Evolutionary conservation across 2,888 invertebrate species (phyloP).

Genomic region (Leptopterna dolabrata): DNA sequence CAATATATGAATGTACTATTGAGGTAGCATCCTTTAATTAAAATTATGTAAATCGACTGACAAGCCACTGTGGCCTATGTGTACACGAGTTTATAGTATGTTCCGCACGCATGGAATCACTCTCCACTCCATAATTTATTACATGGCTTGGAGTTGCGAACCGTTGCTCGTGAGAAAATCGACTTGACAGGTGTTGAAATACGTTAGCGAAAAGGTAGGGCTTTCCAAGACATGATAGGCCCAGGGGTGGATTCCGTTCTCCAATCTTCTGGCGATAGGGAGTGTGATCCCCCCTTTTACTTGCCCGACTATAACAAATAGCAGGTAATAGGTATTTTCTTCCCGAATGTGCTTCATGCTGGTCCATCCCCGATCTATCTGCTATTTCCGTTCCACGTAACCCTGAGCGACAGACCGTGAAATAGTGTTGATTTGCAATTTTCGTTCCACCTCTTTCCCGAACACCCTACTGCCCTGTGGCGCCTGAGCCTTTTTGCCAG

Average conservation of each 20-base stretch:
- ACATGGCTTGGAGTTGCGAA: no score
- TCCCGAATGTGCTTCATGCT: slow-evolving; percentile 36
- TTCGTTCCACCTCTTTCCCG: background rate
- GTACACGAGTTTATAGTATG: no score
- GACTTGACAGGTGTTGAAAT: background rate
- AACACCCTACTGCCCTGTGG: background rate
- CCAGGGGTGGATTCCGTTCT: background rate
- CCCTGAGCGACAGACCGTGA: slow-evolving; percentile 38
- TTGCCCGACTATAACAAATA: slow-evolving; percentile 41
- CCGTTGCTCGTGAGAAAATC: no score
- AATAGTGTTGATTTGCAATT: slow-evolving; percentile 52
- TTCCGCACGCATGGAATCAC: no score
- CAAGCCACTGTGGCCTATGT: no score
- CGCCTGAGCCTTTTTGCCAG: background rate
- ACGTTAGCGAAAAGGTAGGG: background rate
- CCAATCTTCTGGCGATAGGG: background rate
- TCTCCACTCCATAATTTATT: no score
- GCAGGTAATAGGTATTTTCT: slow-evolving; percentile 47
- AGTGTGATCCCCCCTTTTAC: slow-evolving; percentile 14
- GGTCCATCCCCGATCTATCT: slow-evolving; percentile 45
- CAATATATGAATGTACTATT: no score
- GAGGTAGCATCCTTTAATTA: no score
- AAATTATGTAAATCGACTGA: no score
- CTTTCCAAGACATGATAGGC: background rate
- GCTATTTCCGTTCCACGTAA: slow-evolving; percentile 25